Percentiles rank a stretch among this genome's conserved stretches.
phyloP scores from a whole-genome alignment of 2,888 invertebrate species.

The Agonopterix arenella region DNA sequence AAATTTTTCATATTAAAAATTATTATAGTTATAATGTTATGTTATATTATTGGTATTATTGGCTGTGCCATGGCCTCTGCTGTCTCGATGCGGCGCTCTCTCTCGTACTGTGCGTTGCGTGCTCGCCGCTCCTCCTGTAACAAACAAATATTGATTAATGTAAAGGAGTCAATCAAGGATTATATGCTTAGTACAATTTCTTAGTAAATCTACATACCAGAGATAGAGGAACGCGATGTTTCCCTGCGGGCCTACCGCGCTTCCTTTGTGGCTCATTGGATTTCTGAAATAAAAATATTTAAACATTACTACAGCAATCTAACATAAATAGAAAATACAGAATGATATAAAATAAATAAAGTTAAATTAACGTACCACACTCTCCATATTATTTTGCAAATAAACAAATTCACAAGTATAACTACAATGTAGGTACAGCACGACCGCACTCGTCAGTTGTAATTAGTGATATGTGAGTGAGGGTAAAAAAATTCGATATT shows the following conservation, averaged over 20 bases:
- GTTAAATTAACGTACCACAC: not conserved
- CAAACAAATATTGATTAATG: not conserved
- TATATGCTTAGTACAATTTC: too few species aligned
- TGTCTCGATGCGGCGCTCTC: constrained; percentile 33
- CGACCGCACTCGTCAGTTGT: not conserved
- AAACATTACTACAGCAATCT: not conserved
- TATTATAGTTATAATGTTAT: too few species aligned
- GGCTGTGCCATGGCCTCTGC: constrained; percentile 28
- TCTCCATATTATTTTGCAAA: not conserved
- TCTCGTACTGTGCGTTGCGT: constrained; percentile 42
- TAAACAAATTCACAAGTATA: too few species aligned
- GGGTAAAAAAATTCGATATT: not conserved
- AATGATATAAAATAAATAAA: not conserved
- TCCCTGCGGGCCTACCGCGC: constrained; percentile 39
- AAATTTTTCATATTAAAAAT: too few species aligned
- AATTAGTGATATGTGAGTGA: not conserved
- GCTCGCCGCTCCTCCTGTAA: constrained; percentile 36
- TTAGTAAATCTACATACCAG: constrained; percentile 21
- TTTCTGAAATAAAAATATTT: not conserved
- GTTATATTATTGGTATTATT: too few species aligned
- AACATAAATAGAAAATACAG: not conserved
- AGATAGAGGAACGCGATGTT: constrained; percentile 32
- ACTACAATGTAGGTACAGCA: not conserved
- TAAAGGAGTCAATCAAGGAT: too few species aligned
- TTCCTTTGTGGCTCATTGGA: constrained; percentile 2